Evolutionary conservation across 2,113 vertebrate species (phyloP).

Genomic region (Panthera leo): DNA sequence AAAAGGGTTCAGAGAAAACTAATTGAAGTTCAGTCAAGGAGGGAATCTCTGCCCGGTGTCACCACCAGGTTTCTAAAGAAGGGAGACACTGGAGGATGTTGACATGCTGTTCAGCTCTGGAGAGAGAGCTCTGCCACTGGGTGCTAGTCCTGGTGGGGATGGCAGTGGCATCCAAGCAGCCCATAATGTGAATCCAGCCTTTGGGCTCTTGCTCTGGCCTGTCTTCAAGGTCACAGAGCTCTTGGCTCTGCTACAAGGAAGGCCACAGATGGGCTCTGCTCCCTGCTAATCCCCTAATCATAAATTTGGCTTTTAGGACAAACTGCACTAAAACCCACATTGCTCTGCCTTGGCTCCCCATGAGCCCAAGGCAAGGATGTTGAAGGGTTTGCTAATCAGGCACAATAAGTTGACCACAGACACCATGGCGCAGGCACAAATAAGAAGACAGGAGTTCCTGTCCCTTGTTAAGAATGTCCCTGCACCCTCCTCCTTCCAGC

Average conservation of each 20-base stretch:
- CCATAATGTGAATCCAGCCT: neutral
- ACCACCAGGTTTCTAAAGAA: neutral
- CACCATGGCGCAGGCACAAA: rapidly evolving
- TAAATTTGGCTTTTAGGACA: constrained; percentile 17
- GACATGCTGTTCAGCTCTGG: rapidly evolving
- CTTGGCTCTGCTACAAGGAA: neutral
- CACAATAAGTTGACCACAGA: neutral
- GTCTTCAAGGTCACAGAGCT: neutral
- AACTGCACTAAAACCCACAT: neutral
- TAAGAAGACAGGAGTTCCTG: neutral
- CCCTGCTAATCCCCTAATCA: constrained; percentile 42
- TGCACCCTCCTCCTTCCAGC: neutral
- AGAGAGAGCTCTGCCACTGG: neutral
- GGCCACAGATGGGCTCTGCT: constrained; percentile 28
- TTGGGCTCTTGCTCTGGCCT: neutral
- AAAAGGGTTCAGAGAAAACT: neutral
- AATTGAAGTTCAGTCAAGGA: neutral
- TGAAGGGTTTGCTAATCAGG: neutral
- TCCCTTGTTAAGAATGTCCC: rapidly evolving
- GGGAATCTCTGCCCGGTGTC: neutral
- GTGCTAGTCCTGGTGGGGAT: neutral
- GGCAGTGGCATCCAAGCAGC: too few relatives aligned
- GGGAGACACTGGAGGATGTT: neutral
- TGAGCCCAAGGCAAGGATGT: neutral
- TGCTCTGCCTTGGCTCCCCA: neutral